These are phyloP conservation scores for Paramuricea clavata DNA, from an alignment of 92 coral and sea anemone species.

Conservation along the genomic window DNA sequence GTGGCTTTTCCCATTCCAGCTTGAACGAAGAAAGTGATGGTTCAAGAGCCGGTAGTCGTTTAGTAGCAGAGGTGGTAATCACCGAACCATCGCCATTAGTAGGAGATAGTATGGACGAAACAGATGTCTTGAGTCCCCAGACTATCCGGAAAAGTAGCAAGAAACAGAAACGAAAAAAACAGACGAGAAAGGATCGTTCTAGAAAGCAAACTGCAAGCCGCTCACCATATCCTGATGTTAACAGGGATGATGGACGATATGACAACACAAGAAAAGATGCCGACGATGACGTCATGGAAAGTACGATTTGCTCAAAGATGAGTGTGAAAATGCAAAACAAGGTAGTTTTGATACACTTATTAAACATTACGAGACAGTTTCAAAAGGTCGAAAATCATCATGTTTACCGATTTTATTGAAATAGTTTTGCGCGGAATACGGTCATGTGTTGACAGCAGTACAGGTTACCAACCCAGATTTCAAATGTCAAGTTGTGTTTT, in stretches of 20 bases:
- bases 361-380: no score
- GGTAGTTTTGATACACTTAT: no score
- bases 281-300: not conserved
- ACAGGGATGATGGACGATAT: not conserved
- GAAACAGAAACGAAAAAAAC: not conserved
- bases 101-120: not conserved
- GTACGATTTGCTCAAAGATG: not conserved
- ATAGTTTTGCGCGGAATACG: no score
- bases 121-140: not conserved
- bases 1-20: not conserved
- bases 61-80: not conserved
- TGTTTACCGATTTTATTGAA: no score
- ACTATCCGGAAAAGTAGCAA: not conserved
- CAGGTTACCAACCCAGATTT: no score
- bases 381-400: no score
- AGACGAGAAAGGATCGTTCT: not conserved
- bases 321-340: constrained; percentile 10
- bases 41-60: not conserved
- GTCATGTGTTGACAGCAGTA: no score
- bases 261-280: not conserved
- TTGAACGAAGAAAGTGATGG: not conserved
- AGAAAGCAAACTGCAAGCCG: not conserved
- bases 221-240: not conserved
- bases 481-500: no score
- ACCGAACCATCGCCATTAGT: not conserved